Percentiles rank a stretch among this genome's conserved stretches.
These are phyloP conservation scores for Apolygus lucorum DNA, from an alignment of 1,140 invertebrate species.

Conservation along the genomic window DNA sequence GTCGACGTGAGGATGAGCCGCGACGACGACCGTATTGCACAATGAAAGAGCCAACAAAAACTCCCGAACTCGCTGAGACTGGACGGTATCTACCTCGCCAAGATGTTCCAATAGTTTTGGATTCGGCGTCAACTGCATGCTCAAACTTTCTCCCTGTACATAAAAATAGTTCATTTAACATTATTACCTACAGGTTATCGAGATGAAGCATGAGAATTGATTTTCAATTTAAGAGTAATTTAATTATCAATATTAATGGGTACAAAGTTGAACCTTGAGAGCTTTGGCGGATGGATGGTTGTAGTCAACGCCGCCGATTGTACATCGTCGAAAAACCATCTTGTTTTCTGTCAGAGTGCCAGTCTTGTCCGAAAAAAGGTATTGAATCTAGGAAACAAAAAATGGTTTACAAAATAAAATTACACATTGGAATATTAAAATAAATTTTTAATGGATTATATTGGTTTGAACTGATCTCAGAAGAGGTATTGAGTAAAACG, in stretches of 20 bases:
- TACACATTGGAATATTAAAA: too few species aligned
- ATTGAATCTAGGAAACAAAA: conserved; percentile 84
- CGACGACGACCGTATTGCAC: conserved; percentile 94
- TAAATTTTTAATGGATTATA: too few species aligned
- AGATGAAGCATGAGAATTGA: too few species aligned
- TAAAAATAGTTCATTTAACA: conserved; percentile 5
- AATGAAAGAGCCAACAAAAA: conserved; percentile 86
- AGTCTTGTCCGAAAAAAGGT: conserved; percentile 96
- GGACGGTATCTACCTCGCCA: conserved; percentile 36
- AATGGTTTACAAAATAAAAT: too few species aligned
- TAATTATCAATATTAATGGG: too few species aligned
- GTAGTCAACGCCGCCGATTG: conserved; percentile 82
- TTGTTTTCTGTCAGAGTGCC: conserved; percentile 94
- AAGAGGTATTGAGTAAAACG: too few species aligned
- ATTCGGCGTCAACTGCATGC: conserved; percentile 52
- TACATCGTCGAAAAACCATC: conserved; percentile 89
- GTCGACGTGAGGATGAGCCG: conserved; percentile 79
- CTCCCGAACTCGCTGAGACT: conserved; percentile 51
- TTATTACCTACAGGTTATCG: too few species aligned
- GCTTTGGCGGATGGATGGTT: conserved; percentile 52
- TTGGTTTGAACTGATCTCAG: too few species aligned
- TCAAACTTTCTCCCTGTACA: conserved; percentile 24
- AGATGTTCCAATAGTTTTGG: conserved; percentile 58
- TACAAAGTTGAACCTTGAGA: conserved; percentile 26
- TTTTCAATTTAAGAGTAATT: too few species aligned